Evolutionary conservation across 2,797 vertebrate genomes (phyloP).

Genomic region (Tapirus indicus): DNA sequence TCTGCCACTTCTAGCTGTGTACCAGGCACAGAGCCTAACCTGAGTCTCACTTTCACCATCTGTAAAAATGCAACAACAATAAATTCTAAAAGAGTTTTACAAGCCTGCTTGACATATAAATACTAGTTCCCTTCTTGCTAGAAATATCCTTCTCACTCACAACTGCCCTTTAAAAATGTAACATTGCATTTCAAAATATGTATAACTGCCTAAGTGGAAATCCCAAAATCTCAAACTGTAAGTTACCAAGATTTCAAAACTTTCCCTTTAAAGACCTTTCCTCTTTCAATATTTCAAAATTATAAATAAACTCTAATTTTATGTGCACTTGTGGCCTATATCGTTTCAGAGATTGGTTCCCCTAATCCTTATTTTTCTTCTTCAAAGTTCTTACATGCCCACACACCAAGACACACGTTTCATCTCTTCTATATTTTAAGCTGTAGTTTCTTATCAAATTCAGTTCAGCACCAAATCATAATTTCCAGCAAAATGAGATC

Average conservation of each 20-base stretch:
- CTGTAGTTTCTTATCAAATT: constrained; percentile 61
- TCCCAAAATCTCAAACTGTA: not conserved
- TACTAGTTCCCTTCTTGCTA: not conserved
- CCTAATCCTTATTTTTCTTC: constrained; percentile 33
- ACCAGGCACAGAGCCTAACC: not conserved
- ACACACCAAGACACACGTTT: not conserved
- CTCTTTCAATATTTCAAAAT: constrained; percentile 6
- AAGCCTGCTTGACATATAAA: not conserved
- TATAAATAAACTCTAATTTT: not conserved
- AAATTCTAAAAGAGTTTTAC: not conserved
- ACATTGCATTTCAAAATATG: not conserved
- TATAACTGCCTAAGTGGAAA: not conserved
- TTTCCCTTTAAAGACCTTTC: not conserved
- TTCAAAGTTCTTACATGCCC: not conserved
- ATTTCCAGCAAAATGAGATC: constrained; percentile 30
- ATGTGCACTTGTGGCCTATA: not conserved
- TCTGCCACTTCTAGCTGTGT: rapidly evolving
- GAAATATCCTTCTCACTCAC: not conserved
- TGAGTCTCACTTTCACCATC: not conserved
- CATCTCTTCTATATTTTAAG: not conserved
- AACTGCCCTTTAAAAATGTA: not conserved
- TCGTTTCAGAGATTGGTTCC: constrained; percentile 9
- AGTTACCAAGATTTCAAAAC: not conserved
- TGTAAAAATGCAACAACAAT: not conserved
- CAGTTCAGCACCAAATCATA: constrained; percentile 30